A percentile compares a stretch with the other conserved stretches of the same genome.
These are phyloP conservation scores for Lithophane socia DNA, from an alignment of 2,888 invertebrate genomes.

Conservation along the genomic window DNA sequence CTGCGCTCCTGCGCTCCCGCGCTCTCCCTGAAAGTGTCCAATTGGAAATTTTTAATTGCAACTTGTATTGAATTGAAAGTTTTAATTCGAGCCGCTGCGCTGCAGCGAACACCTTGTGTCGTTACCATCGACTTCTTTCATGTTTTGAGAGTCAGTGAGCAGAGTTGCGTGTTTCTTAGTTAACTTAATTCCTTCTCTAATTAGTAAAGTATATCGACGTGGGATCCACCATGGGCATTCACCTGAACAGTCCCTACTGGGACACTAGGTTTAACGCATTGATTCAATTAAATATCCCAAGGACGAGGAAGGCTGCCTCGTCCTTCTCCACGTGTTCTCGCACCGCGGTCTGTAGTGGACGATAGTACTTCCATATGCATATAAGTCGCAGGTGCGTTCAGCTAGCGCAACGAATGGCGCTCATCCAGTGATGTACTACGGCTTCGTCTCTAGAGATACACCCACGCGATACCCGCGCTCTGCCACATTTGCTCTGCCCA, in stretches of 20 bases:
- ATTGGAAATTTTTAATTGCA: constrained; percentile 47
- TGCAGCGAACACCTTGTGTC: constrained; percentile 14
- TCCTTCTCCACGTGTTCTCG: not conserved
- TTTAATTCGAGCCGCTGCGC: constrained; percentile 7
- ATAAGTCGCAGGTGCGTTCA: constrained; percentile 22
- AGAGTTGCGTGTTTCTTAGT: not conserved
- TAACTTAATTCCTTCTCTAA: not conserved
- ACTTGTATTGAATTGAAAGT: constrained; percentile 36
- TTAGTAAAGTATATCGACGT: not conserved
- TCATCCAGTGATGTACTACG: constrained; percentile 4
- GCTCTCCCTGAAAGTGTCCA: not conserved
- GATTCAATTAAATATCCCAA: not conserved
- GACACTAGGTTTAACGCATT: not conserved
- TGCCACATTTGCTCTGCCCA: not conserved
- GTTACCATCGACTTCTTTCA: constrained; percentile 7
- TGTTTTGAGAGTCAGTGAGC: not conserved
- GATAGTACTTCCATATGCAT: too few species aligned
- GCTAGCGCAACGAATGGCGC: not conserved
- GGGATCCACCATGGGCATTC: not conserved
- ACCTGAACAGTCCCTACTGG: not conserved
- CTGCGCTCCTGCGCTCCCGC: not conserved
- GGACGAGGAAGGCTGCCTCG: not conserved
- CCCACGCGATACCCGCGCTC: too few species aligned
- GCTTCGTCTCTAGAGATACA: constrained; percentile 18
- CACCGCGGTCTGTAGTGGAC: not conserved